These are phyloP conservation scores for Andrena camellia DNA, from an alignment of 2,888 invertebrate genomes.

Conservation along the genomic window DNA sequence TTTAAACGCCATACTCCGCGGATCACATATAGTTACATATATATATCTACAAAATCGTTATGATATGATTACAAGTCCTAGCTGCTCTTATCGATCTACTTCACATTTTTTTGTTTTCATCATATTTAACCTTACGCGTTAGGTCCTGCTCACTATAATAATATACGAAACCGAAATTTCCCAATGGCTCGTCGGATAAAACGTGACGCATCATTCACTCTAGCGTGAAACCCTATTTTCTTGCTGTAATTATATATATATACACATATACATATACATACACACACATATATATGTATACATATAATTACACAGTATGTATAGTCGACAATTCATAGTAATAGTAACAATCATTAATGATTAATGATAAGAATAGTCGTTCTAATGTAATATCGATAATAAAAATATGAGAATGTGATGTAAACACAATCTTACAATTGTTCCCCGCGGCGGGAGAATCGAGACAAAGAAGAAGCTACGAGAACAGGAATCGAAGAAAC, in stretches of 20 bases:
- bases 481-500: slow-evolving; percentile 53
- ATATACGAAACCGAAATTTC: slow-evolving; percentile 45
- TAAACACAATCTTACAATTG: slow-evolving; percentile 57
- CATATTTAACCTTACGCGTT: slow-evolving; percentile 57
- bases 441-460: slow-evolving; percentile 14
- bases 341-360: slow-evolving; percentile 49
- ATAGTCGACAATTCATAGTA: slow-evolving; percentile 42
- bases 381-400: slow-evolving; percentile 53
- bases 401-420: slow-evolving; percentile 72
- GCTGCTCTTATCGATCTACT: slow-evolving; percentile 64
- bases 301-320: slow-evolving; percentile 45
- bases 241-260: slow-evolving; percentile 22
- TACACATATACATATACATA: background rate
- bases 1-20: slow-evolving; percentile 63
- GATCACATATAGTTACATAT: slow-evolving; percentile 64
- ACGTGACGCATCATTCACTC: slow-evolving; percentile 49
- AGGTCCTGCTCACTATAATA: slow-evolving; percentile 69
- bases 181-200: slow-evolving; percentile 52
- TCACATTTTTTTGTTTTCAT: slow-evolving; percentile 23
- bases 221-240: slow-evolving; percentile 50
- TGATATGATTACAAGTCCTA: slow-evolving; percentile 80
- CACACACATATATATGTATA: slow-evolving; percentile 15
- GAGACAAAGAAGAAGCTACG: slow-evolving; percentile 19
- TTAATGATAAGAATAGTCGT: slow-evolving; percentile 51
- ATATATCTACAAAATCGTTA: slow-evolving; percentile 72